Percentiles rank a stretch among this genome's conserved stretches.
These are phyloP conservation scores for Strix uralensis DNA, from an alignment of 2,113 vertebrate species.

Conservation along the genomic window DNA sequence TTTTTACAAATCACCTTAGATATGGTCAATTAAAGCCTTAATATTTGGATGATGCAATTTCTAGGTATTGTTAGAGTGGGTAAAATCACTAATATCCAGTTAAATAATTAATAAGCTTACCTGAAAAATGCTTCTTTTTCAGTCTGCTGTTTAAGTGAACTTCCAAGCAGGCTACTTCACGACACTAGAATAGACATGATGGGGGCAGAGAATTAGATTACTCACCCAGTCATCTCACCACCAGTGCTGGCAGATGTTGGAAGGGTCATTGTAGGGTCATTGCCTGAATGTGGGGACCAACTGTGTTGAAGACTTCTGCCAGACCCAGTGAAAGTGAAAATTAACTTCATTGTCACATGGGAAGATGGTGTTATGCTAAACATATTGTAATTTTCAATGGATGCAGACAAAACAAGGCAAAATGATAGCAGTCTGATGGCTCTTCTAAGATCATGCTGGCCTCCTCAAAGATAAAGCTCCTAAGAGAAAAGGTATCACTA, in stretches of 20 bases:
- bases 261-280: not conserved
- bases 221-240: not conserved
- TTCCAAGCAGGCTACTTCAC: conserved; percentile 60
- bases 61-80: not conserved
- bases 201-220: not conserved
- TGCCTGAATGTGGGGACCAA: not conserved
- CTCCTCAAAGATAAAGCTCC: not conserved
- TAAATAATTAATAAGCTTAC: not conserved
- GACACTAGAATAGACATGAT: conserved; percentile 24
- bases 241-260: not conserved
- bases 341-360: not conserved
- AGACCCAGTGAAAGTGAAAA: not conserved
- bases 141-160: conserved; percentile 34
- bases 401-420: not conserved
- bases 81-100: not conserved
- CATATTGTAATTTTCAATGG: not conserved
- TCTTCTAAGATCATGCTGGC: not conserved
- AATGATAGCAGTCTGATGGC: not conserved
- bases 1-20: not conserved
- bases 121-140: conserved; percentile 14
- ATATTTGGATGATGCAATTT: not conserved
- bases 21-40: not conserved
- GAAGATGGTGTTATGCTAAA: not conserved
- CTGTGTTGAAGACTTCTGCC: not conserved
- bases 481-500: not conserved